These are phyloP conservation scores for Brenthis ino DNA, from an alignment of 2,888 invertebrate species.

Conservation along the genomic window DNA sequence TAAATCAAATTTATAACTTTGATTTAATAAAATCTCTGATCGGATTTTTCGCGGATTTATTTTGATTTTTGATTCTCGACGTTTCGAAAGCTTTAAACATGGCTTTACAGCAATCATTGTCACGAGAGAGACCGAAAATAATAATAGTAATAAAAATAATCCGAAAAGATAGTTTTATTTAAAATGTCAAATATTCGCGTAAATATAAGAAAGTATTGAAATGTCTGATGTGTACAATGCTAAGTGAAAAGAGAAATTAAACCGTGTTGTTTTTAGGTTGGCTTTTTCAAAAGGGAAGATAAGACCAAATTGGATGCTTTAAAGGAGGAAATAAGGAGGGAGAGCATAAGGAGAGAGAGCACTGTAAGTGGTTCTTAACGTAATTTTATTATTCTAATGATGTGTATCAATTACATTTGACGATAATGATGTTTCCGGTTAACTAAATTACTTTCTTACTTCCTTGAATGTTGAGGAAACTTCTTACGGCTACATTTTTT, in stretches of 20 bases:
- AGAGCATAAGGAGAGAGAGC: conserved; percentile 50
- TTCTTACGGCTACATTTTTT: not conserved
- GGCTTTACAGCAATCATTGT: too few relatives aligned
- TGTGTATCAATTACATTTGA: conserved; percentile 20
- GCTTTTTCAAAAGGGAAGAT: conserved; percentile 63
- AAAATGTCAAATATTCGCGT: too few relatives aligned
- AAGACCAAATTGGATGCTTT: conserved; percentile 53
- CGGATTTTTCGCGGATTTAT: too few relatives aligned
- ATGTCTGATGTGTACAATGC: conserved; percentile 3
- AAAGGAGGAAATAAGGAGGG: conserved; percentile 49
- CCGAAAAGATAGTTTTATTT: too few relatives aligned
- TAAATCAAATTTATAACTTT: too few relatives aligned
- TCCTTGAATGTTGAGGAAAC: not conserved
- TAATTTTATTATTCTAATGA: conserved; percentile 19
- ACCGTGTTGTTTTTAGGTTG: conserved; percentile 51
- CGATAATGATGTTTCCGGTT: conserved; percentile 10
- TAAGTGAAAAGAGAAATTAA: conserved; percentile 34
- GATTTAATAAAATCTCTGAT: too few relatives aligned
- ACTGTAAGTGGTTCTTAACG: conserved; percentile 50
- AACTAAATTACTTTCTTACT: not conserved
- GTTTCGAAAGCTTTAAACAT: too few relatives aligned
- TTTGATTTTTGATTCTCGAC: too few relatives aligned
- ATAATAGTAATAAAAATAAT: too few relatives aligned
- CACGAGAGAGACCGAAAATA: too few relatives aligned
- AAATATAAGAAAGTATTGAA: not conserved